phyloP scores from a whole-genome alignment of 2,888 invertebrate genomes.

The Ptycholaimellus sp. region DNA sequence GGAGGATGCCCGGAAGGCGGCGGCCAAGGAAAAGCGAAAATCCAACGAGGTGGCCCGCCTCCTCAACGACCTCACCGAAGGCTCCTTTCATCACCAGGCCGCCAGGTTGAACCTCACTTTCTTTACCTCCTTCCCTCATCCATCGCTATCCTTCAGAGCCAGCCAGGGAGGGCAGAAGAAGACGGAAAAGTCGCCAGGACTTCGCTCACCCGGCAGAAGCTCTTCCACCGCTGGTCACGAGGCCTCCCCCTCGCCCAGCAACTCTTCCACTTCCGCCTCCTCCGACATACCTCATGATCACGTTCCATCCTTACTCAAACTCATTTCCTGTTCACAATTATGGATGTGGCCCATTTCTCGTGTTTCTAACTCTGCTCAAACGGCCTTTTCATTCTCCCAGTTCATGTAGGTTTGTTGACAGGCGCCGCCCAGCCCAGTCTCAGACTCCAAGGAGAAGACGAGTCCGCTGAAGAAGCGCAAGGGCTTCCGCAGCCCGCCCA shows the following conservation, averaged over 20 bases:
- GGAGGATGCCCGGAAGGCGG: not conserved
- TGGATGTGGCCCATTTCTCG: no score
- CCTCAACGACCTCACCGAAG: constrained; percentile 10
- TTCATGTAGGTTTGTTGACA: no score
- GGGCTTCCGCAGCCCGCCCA: constrained; percentile 4
- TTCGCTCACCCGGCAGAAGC: no score
- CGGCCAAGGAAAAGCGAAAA: constrained; percentile 5
- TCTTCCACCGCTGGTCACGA: not conserved
- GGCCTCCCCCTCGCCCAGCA: not conserved
- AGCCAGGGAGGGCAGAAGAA: no score
- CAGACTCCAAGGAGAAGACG: constrained; percentile 1
- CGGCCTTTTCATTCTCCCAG: no score
- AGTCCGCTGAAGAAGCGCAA: constrained; percentile 6
- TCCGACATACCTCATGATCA: no score
- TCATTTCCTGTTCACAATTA: no score
- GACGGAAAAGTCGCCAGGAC: no score
- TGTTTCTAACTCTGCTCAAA: no score
- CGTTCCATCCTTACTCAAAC: no score
- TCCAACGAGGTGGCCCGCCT: constrained; percentile 11
- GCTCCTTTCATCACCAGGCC: constrained; percentile 3
- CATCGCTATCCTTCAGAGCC: no score
- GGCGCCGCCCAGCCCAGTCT: not conserved
- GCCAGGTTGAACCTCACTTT: not conserved
- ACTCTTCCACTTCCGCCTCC: not conserved
- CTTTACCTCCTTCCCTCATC: no score